Conservation (phyloP, 2,888 invertebrate genomes). For the Raillietiella orientalis region DNA sequence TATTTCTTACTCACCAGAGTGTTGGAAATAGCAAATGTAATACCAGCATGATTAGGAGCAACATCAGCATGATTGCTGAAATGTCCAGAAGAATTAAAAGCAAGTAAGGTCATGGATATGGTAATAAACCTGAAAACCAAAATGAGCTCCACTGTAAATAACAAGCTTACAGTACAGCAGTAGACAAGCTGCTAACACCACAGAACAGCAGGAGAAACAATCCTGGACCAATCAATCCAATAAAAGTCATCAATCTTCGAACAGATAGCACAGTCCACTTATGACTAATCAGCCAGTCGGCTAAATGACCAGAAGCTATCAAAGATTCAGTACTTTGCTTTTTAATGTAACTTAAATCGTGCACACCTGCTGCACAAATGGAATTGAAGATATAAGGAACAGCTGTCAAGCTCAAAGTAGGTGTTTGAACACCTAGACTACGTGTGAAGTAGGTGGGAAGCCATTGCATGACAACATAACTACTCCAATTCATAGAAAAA, state of each 20-base stretch:
- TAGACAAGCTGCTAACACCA: slow-evolving; percentile 27
- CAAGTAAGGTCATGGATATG: slow-evolving; percentile 36
- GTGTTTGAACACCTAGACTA: slow-evolving; percentile 26
- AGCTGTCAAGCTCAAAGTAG: slow-evolving; percentile 33
- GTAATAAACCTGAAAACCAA: slow-evolving; percentile 24
- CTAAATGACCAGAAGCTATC: slow-evolving; percentile 30
- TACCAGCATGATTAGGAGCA: slow-evolving; percentile 38
- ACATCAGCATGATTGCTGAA: slow-evolving; percentile 41
- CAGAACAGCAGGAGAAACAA: slow-evolving; percentile 31
- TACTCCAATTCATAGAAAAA: slow-evolving; percentile 47
- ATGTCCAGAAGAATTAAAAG: slow-evolving; percentile 39
- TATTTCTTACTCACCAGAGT: slow-evolving; percentile 23
- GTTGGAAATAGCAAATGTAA: slow-evolving; percentile 39
- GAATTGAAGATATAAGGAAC: slow-evolving; percentile 39
- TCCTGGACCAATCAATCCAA: slow-evolving; percentile 36
- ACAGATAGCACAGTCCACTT: slow-evolving; percentile 32
- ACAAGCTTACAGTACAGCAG: slow-evolving; percentile 25
- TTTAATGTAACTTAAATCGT: neutral
- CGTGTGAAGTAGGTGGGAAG: slow-evolving; percentile 32
- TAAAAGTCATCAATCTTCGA: slow-evolving; percentile 30
- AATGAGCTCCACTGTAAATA: slow-evolving; percentile 1
- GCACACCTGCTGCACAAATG: slow-evolving; percentile 27
- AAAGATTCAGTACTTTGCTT: slow-evolving; percentile 3
- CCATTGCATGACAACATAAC: slow-evolving; percentile 48
- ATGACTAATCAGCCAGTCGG: slow-evolving; percentile 25